These are phyloP conservation scores for Oreotragus oreotragus DNA, from an alignment of 2,113 vertebrate genomes.

Conservation along the genomic window DNA sequence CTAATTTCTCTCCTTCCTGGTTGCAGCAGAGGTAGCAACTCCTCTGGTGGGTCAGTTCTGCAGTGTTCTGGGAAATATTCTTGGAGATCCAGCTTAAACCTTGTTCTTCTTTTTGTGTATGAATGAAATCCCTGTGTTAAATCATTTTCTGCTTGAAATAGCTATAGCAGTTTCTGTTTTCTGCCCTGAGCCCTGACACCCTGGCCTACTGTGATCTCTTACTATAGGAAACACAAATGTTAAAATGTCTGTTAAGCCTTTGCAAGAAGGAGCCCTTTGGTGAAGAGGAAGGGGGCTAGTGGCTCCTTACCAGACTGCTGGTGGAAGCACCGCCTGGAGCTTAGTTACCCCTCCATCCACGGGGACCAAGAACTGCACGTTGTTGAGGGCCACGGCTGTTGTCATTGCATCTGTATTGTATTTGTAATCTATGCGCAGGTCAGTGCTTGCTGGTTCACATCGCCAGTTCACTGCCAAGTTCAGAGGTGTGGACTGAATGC, in stretches of 20 bases:
- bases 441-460: conserved; percentile 90
- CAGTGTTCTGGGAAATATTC: not conserved
- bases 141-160: not conserved
- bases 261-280: not conserved
- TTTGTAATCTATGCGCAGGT: conserved; percentile 97
- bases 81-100: not conserved
- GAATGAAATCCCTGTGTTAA: not conserved
- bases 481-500: conserved; percentile 96
- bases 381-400: conserved; percentile 90
- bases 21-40: not conserved
- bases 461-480: conserved; percentile 97
- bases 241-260: not conserved
- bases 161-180: not conserved
- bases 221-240: not conserved
- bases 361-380: conserved; percentile 93
- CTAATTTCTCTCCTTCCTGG: not conserved
- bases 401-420: conserved; percentile 96
- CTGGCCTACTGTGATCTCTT: not conserved
- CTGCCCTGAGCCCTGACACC: not conserved
- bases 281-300: no score
- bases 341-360: conserved; percentile 91
- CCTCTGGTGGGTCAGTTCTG: not conserved
- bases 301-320: conserved; percentile 90
- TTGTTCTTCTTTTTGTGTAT: not conserved
- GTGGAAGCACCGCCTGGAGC: conserved; percentile 94